phyloP scores from a whole-genome alignment of 2,888 invertebrate species.

The Acrobasis repandana region DNA sequence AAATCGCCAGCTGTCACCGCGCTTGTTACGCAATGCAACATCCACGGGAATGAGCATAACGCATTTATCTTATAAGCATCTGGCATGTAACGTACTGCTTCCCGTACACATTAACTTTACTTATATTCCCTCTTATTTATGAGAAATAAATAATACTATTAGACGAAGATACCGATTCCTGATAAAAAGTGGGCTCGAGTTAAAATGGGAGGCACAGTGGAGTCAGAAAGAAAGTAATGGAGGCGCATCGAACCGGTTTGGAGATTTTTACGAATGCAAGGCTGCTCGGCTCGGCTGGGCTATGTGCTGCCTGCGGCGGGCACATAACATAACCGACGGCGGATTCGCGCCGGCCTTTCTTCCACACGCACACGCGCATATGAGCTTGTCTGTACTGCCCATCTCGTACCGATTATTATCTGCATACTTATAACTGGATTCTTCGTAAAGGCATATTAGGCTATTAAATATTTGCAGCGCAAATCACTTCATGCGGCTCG shows the following conservation, averaged over 20 bases:
- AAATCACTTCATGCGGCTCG: constrained; percentile 53
- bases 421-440: constrained; percentile 67
- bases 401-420: constrained; percentile 65
- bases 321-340: constrained; percentile 74
- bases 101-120: constrained; percentile 78
- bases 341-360: constrained; percentile 77
- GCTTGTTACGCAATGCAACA: constrained; percentile 63
- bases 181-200: constrained; percentile 83
- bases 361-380: constrained; percentile 61
- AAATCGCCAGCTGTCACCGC: constrained; percentile 59
- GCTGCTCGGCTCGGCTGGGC: constrained; percentile 67
- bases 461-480: constrained; percentile 66
- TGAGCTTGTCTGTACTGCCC: constrained; percentile 46
- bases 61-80: constrained; percentile 71
- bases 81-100: constrained; percentile 75
- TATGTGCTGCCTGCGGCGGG: constrained; percentile 70
- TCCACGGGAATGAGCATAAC: constrained; percentile 57
- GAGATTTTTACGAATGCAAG: constrained; percentile 83
- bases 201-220: constrained; percentile 80
- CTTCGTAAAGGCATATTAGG: constrained; percentile 59
- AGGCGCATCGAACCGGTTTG: constrained; percentile 82
- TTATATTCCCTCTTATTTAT: constrained; percentile 80
- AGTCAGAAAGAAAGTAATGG: constrained; percentile 83
- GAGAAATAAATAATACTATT: constrained; percentile 83
- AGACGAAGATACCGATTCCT: constrained; percentile 82